Conservation (phyloP, 2,888 invertebrate genomes). For the Melieria omissa region DNA sequence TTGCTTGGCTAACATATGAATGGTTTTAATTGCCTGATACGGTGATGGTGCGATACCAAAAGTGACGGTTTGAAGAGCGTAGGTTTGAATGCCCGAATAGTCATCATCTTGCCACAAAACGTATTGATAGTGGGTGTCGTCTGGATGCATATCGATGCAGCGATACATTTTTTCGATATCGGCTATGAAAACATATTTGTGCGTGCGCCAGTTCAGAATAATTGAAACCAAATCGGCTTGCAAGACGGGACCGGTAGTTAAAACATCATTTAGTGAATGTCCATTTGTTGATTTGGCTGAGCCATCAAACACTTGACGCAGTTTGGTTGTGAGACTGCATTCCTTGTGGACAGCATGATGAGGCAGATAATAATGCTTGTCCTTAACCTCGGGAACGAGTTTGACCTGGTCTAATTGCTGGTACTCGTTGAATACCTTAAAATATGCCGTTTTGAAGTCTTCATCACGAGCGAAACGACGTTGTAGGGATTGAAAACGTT, state of each 20-base stretch:
- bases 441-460: slow-evolving; percentile 7
- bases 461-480: slow-evolving; percentile 1
- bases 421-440: slow-evolving; percentile 6
- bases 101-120: slow-evolving; percentile 21
- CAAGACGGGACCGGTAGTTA: neutral
- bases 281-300: slow-evolving; percentile 7
- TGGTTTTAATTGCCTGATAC: slow-evolving; percentile 27
- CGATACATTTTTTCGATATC: slow-evolving; percentile 26
- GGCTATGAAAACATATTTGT: slow-evolving; percentile 23
- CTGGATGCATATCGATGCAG: slow-evolving; percentile 22
- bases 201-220: slow-evolving; percentile 9
- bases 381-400: neutral
- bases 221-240: neutral
- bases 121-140: slow-evolving; percentile 19
- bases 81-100: slow-evolving; percentile 14
- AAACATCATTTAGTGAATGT: slow-evolving; percentile 17
- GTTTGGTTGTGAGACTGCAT: neutral
- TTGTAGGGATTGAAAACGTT: slow-evolving; percentile 2
- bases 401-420: neutral
- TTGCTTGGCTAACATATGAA: slow-evolving; percentile 26
- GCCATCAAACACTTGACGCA: slow-evolving; percentile 7
- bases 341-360: slow-evolving; percentile 20
- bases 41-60: slow-evolving; percentile 24
- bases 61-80: slow-evolving; percentile 18
- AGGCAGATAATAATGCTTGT: slow-evolving; percentile 5